Base-by-base conservation (phyloP, 2,797 vertebrate species). In the Ciconia nigra region DNA sequence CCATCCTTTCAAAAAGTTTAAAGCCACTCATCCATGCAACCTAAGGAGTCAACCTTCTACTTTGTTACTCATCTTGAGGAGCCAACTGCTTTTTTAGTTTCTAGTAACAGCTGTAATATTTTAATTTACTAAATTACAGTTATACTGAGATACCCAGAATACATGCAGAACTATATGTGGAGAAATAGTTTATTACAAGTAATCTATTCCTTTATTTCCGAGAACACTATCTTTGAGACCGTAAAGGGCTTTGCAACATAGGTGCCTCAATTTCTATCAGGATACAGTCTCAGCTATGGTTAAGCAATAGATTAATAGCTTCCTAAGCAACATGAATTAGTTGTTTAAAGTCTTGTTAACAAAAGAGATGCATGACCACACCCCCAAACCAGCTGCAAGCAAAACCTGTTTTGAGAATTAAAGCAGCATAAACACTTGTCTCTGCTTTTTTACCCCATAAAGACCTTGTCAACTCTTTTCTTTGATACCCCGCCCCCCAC, bases 351-450 rank as follows among this genome's bases (percentile, higher is more conserved):
- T 65, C 84, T 78, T 57, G 31, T 82, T 94, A 94, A 95, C 84
- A 89, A 91, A 61, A 51, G 83, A 71, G 22, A 72, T 78, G 55
- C n/a, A 55, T 4, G 21, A 76, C 87, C 95, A 94, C 95, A 96
- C 89, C 79, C 58, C 93, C 85, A 46, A 51, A 74, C 25, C 74
- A 81, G 80, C 79, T 93, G 84, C 92, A 92, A 86, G 95, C 82
- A 89, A 96, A 94, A 95, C 92, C 96, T 90, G 89, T 96, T 95
- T 70, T 37, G 79, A 83, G 94, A 89, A 83, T 37, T 69, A 89
- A 87, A 90, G 82, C 54, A 76, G 78, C 21, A 59, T 44, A 57
- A 93, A 81, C 1, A 1, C 3, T 2, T 78, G 35, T 29, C 44
- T 89, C 29, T 93, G 42, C 8, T 69, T 85, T 87, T 93, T 81